phyloP scores from a whole-genome alignment of 35 echinoderm and acorn worm species.

The Lytechinus variegatus region DNA sequence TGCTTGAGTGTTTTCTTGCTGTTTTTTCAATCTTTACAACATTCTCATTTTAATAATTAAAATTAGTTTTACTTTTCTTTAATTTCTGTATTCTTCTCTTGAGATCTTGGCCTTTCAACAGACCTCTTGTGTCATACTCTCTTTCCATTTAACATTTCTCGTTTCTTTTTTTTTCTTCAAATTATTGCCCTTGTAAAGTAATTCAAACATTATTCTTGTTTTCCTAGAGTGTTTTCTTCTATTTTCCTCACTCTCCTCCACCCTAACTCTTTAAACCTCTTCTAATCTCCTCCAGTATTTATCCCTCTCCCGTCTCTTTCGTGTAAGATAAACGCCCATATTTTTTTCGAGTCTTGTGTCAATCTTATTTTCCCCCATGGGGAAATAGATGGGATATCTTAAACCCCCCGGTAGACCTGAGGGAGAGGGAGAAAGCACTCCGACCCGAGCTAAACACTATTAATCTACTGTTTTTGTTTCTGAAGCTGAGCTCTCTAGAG shows the following conservation, averaged over 20 bases:
- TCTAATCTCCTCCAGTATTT: not conserved
- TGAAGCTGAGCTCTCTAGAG: not conserved
- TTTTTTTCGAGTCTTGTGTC: slow-evolving; percentile 37
- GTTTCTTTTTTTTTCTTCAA: not conserved
- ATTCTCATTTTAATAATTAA: not conserved
- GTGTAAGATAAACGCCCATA: slow-evolving; percentile 29
- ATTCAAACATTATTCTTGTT: not conserved
- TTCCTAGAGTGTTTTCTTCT: not conserved
- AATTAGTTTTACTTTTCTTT: not conserved
- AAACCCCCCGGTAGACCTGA: slow-evolving; percentile 19
- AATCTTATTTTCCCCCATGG: slow-evolving; percentile 43
- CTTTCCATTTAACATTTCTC: not conserved
- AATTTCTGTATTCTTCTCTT: not conserved
- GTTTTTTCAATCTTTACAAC: not conserved
- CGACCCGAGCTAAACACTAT: slow-evolving; percentile 42
- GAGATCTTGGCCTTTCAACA: not conserved
- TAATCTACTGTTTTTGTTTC: slow-evolving; percentile 53
- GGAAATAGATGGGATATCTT: slow-evolving; percentile 32
- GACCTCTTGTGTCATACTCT: not conserved
- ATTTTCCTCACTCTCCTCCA: not conserved
- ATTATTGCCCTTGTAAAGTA: not conserved
- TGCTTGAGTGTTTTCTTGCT: no score
- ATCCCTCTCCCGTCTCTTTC: slow-evolving; percentile 6
- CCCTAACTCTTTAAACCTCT: not conserved
- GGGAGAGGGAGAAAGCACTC: slow-evolving; percentile 40